Percentiles rank a stretch among this genome's conserved stretches.
These are phyloP conservation scores for Zapus hudsonius DNA, from an alignment of 2,113 vertebrate genomes.

Conservation along the genomic window DNA sequence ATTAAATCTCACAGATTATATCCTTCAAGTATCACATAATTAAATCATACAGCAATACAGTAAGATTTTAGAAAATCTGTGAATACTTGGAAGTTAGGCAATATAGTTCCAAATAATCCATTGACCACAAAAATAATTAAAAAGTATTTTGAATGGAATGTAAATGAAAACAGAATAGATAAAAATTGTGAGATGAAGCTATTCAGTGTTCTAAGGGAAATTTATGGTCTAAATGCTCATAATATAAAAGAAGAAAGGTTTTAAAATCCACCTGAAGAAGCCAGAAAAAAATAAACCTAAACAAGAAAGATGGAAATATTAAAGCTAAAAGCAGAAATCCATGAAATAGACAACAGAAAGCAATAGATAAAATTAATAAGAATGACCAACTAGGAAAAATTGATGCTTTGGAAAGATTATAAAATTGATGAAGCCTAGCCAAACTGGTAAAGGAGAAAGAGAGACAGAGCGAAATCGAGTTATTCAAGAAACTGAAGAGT, in stretches of 20 bases:
- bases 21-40: background rate
- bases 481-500: background rate
- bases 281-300: background rate
- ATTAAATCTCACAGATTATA: background rate
- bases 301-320: slow-evolving; percentile 9
- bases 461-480: background rate
- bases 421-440: background rate
- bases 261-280: slow-evolving; percentile 20
- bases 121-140: slow-evolving; percentile 42
- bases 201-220: slow-evolving; percentile 18
- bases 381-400: background rate
- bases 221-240: background rate
- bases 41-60: slow-evolving; percentile 23
- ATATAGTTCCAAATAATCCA: background rate
- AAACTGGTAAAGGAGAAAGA: background rate
- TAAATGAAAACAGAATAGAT: background rate
- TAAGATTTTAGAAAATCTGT: slow-evolving; percentile 13
- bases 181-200: slow-evolving; percentile 35
- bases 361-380: slow-evolving; percentile 16
- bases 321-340: slow-evolving; percentile 53
- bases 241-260: slow-evolving; percentile 18
- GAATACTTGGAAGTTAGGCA: slow-evolving; percentile 42
- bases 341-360: background rate
- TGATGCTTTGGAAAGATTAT: slow-evolving; percentile 19
- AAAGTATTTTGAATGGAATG: slow-evolving; percentile 37